Base-by-base conservation (phyloP, 2,797 vertebrate genomes). In the Anguilla obscura region DNA sequence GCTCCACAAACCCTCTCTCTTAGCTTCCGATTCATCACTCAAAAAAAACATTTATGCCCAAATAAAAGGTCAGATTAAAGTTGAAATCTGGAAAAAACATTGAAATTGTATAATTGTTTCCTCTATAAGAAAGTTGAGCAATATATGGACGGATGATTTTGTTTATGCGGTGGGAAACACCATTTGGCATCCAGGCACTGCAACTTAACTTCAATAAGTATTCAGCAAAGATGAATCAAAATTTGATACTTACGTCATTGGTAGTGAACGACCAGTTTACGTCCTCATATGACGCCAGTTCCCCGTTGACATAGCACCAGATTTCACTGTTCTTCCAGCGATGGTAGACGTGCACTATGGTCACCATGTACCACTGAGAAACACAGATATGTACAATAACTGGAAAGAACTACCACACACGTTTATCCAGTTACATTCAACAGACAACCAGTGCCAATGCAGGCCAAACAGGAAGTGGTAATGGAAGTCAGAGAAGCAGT, bases 321-420 rank as follows among this genome's bases (percentile, higher is more conserved):
- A 99, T 97, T 84, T 99, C 99, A 86, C 98, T 99, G 92, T 99
- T 99, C 94, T 99, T 99, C 99, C 99, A 99, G 85, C 99, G 98
- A 91, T 99, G 98, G 92, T 99, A 99, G 94, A 98, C 91, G 89
- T 99, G 98, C 85, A 98, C 98, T 76, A 99, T 96, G 8, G 98
- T 98, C 93, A 99, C 98, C 99, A 99, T 99, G 92, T 99, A 99
- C 99, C 99, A 99, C 99, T 99, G 92, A 84, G 93, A 84, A 86
- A 92, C 2, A 92, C 91, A 90, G 88, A 74, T 5, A 24, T 4
- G 58, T 36, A 76, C n/a, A 27, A 24, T 1, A 7, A 33, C 21
- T 30, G 24, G 14, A 33, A 58, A 45, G 21, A 27, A n/a, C 12
- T n/a, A n/a, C 40, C 12, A 30, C 9, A 52, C 7, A 54, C 33